A percentile compares a stretch with the other conserved stretches of the same genome.
These are phyloP conservation scores for Eupristina koningsbergeri DNA, from an alignment of 1,140 invertebrate species.

Conservation along the genomic window DNA sequence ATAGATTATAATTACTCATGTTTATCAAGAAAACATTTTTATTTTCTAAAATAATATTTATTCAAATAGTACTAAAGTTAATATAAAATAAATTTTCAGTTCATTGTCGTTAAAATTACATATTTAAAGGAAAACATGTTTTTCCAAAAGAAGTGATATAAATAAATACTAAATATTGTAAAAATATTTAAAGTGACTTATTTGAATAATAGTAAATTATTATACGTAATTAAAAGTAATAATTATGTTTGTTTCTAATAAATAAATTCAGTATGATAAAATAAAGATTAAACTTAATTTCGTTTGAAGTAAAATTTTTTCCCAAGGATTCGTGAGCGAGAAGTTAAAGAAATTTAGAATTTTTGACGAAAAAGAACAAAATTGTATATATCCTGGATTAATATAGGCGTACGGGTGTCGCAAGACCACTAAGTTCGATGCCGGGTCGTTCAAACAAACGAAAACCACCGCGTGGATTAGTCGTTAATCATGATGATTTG, in stretches of 20 bases:
- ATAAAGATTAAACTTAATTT: background rate
- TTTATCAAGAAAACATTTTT: background rate
- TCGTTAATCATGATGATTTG: slow-evolving; percentile 96
- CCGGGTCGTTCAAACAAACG: slow-evolving; percentile 86
- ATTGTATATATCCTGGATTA: background rate
- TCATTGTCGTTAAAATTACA: background rate
- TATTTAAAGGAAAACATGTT: too few species aligned
- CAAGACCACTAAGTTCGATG: slow-evolving; percentile 74
- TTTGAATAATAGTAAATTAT: background rate
- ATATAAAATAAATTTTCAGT: background rate
- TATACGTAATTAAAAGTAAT: background rate
- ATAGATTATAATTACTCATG: background rate
- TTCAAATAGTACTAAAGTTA: background rate
- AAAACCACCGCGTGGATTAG: slow-evolving; percentile 95
- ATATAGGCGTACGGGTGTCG: slow-evolving; percentile 70
- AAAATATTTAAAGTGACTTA: background rate
- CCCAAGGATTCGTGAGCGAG: background rate
- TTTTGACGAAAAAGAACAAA: background rate
- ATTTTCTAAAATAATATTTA: background rate
- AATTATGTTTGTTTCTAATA: background rate
- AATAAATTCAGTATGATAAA: too few species aligned
- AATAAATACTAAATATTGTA: too few species aligned
- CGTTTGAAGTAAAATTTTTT: background rate
- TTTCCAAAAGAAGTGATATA: too few species aligned
- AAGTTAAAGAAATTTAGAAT: background rate